Evolutionary conservation across 2,113 vertebrate genomes (phyloP), one percentile per base, ranked within the genome.

Genomic region (Bufo bufo): DNA sequence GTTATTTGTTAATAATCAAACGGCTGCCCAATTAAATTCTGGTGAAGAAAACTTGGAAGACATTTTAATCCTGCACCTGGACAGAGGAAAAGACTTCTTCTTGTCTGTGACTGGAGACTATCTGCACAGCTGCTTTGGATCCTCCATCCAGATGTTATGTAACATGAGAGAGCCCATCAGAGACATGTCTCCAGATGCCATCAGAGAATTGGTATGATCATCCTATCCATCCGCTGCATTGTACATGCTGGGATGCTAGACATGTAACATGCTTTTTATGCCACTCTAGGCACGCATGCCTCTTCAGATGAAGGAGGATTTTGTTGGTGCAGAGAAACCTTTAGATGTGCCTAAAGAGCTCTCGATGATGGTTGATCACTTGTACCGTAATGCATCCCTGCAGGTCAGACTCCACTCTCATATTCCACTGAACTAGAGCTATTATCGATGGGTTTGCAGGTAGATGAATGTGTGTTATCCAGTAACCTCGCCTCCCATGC

Each of bases 341-440:
- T 91, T 97, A 87, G 95, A 96, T 65, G 96, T 99, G 86, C 98
- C 98, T 3, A 99, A 99, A 92, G 98, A 99, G 85, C 94, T 99
- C 83, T 98, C 96, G 96, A 97, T 98, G 96, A 96, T 99, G 97
- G 97, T 99, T 89, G 96, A 99, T 91, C 96, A 98, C 92, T 92
- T 99, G 74, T 96, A 96, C 56, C 96, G 95, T 88, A 96, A 94
- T 45, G 97, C 96, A 88, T 90, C 94, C 85, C 96, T 96, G 91
- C 97, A 99, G 96, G 98, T 99, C 43, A 90, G 96, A 66, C 7
- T 7, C 5, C 9, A 9, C 13, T 54, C 17, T 12, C 6, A 6
- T 54, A 33, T 14, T 43, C 17, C 11, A 6, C 45, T 43, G 1
- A 61, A 43, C 3, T 12, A 6, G 12, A 82, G 6, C 12, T 4